These are phyloP conservation scores for Pseudochaenichthys georgianus DNA, from an alignment of 2,797 vertebrate species.

Conservation along the genomic window DNA sequence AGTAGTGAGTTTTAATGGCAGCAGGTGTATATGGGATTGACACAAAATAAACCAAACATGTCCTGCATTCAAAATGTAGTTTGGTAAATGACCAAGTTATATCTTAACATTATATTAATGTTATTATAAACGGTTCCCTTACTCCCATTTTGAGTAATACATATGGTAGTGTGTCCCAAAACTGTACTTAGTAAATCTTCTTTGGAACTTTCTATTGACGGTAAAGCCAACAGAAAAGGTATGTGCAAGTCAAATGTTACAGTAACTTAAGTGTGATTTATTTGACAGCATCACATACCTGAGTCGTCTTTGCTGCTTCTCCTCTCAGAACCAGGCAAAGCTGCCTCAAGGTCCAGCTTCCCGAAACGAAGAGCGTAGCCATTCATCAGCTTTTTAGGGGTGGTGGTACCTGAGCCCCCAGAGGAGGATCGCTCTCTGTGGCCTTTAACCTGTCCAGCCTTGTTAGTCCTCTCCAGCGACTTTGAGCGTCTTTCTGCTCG, in stretches of 20 bases:
- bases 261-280: neutral
- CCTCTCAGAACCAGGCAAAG: slow-evolving; percentile 73
- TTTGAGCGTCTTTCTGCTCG: slow-evolving; percentile 84
- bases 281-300: slow-evolving; percentile 73
- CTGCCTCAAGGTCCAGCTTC: slow-evolving; percentile 80
- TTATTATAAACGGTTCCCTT: neutral
- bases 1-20: neutral
- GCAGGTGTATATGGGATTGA: neutral
- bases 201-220: neutral
- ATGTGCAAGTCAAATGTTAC: neutral
- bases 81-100: neutral
- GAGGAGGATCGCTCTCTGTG: slow-evolving; percentile 82
- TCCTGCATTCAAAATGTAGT: neutral
- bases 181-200: neutral
- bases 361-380: slow-evolving; percentile 82
- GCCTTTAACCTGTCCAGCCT: slow-evolving; percentile 79
- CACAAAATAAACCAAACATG: neutral
- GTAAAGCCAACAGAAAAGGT: neutral
- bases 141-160: neutral
- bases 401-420: slow-evolving; percentile 73
- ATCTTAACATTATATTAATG: too few relatives aligned
- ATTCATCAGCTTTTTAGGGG: slow-evolving; percentile 84
- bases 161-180: neutral
- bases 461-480: slow-evolving; percentile 86
- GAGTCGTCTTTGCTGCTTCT: slow-evolving; percentile 82